Conservation (phyloP, 2,888 invertebrate species). For the Xanthia icteritia region DNA sequence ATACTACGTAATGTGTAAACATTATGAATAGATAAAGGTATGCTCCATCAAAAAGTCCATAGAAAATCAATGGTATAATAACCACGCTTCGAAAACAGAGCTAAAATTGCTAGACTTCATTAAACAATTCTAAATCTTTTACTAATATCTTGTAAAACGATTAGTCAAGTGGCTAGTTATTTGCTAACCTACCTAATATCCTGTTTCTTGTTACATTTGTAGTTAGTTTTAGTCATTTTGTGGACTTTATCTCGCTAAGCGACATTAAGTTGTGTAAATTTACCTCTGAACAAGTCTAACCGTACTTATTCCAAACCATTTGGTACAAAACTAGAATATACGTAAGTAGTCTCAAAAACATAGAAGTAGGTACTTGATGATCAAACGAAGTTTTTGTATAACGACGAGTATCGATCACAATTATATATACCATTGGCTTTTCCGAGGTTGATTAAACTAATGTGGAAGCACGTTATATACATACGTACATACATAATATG, state of each 20-base stretch:
- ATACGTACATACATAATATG: neutral
- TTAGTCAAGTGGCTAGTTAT: neutral
- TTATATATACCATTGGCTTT: conserved; percentile 14
- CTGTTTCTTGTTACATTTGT: neutral
- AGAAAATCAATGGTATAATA: neutral
- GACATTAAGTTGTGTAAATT: conserved; percentile 4
- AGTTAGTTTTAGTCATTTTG: neutral
- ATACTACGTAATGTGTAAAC: neutral
- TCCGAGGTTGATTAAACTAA: conserved; percentile 27
- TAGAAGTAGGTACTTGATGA: conserved; percentile 10
- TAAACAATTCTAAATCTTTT: neutral
- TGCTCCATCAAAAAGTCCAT: neutral
- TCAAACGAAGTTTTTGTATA: conserved; percentile 43
- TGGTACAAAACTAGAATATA: neutral
- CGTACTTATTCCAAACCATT: neutral
- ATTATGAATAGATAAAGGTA: too few relatives aligned
- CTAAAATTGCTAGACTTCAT: neutral
- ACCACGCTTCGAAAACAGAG: neutral
- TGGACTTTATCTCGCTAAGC: neutral
- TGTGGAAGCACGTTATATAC: neutral
- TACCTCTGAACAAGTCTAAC: neutral
- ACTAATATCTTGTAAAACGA: neutral
- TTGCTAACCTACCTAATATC: neutral
- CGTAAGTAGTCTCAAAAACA: neutral
- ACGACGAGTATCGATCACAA: conserved; percentile 28